Base-by-base conservation (phyloP, 2,797 vertebrate genomes). In the Microchirus variegatus region DNA sequence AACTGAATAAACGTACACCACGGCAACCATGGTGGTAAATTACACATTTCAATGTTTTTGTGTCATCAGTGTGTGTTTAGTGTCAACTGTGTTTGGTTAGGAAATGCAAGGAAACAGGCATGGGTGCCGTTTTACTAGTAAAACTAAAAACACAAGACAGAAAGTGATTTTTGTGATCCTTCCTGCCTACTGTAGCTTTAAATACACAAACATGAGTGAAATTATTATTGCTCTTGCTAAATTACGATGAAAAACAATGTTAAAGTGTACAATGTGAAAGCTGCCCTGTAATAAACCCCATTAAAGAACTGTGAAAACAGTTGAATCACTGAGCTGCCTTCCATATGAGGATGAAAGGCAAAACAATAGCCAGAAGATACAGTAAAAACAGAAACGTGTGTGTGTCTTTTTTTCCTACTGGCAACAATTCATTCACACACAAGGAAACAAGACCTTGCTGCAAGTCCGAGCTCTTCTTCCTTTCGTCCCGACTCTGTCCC, bases 211-310 rank as follows among this genome's bases (percentile, higher is more conserved):
- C 50, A 63, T 17, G 16, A 36, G 50, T 57, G 52, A n/a, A 73
- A 66, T 64, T 67, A 80, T 88, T 89, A 89, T 87, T 90, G 84
- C 82, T 81, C 63, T 22, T 63, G 61, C 69, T 68, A 36, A 76
- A 75, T 70, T n/a, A 70, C 16, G 80, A 59, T 65, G 2, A 13
- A 64, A 53, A 57, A 62, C 5, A 37, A 10, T 52, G 43, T 48
- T 3, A 38, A 48, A 14, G 53, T 56, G 59, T 60, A 60, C 1
- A 4, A 42, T 55, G 58, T 73, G 49, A 48, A 60, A 76, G 65
- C 77, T 83, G 75, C 73, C 72, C 22, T 1, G 51, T 14, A 63
- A 59, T 9, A 19, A 53, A 14, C 18, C 35, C 47, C 12, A 10
- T 14, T 9, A 35, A 31, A 17, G 47, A 37, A 54, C 3, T 56